Evolutionary conservation across 2,113 vertebrate species (phyloP).

Genomic region (Anguilla rostrata): DNA sequence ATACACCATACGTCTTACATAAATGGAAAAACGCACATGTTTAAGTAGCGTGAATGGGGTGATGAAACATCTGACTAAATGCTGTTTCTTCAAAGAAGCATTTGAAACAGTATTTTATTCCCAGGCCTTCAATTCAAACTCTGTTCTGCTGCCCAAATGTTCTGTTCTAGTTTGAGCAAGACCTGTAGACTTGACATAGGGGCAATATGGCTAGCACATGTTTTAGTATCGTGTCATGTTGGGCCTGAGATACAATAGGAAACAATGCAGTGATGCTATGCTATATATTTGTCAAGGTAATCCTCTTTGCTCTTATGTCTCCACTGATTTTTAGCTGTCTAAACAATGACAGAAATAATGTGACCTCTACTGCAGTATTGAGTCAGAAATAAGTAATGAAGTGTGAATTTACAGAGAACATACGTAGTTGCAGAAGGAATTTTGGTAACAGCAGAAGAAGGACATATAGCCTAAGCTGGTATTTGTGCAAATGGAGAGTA

Average conservation of each 20-base stretch:
- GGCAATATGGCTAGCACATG: not conserved
- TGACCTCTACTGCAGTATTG: no score
- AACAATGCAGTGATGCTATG: not conserved
- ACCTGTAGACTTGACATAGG: not conserved
- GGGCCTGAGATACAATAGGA: not conserved
- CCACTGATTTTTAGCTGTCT: not conserved
- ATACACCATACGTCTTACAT: no score
- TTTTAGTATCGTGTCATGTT: not conserved
- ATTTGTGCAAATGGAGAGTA: no score
- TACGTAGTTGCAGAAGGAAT: no score
- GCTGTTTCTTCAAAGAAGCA: not conserved
- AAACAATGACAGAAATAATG: not conserved
- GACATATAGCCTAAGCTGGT: no score
- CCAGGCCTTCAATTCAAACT: not conserved
- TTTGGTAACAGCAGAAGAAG: no score
- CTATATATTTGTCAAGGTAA: not conserved
- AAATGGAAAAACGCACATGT: no score
- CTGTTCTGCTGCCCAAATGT: not conserved
- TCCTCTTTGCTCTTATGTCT: not conserved
- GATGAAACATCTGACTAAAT: not conserved
- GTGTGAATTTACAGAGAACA: no score
- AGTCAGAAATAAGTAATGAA: no score
- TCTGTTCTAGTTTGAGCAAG: not conserved
- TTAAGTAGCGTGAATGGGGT: no score
- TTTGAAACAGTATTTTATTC: not conserved